Base-by-base conservation (phyloP, 37 sponge, comb jelly and placozoan species). In the Chondrilla cf. caribensis region DNA sequence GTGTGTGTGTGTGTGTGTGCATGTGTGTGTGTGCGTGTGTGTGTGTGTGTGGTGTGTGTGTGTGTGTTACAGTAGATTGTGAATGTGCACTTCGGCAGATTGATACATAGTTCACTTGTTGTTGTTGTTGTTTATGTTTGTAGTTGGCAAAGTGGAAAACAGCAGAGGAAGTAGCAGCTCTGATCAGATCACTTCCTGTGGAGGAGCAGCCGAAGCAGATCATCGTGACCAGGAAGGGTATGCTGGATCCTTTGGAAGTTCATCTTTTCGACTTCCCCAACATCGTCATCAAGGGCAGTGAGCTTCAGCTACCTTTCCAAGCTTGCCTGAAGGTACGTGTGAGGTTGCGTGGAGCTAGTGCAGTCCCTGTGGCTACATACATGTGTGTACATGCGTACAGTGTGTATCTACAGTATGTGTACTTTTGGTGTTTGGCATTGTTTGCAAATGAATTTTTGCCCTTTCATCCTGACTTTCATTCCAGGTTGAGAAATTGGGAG, bases 171-270 rank as follows among this genome's bases (percentile, higher is more conserved):
- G 99, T 96, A 32, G 99, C 99, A 24, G 99, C 99, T 43, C 79
- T 98, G 59, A 98, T 98, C 77, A 88, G 99, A 0, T 98, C 99
- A n/a, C 88, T 98, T 8, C 99, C 99, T 21, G 95, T 98, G 57
- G 99, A 98, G 86, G 99, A 98, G 60, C 99, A 98, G 72, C 99
- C 99, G 19, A 96, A 96, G 70, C 99, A 98, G 93, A 98, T 98
- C 78, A 98, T 98, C 42, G 99, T 98, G 22, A 98, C 99, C 4
- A 73, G 99, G 44, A 98, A 98, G 77, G 99, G 97, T 35, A 98
- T 98, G 99, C 67, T 98, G 78, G 99, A 98, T 70, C 99, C 99
- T 38, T 89, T 98, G 58, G 99, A 98, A 89, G 97, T 97, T 21
- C 99, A 98, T 78, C 73, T 98, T 54, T 82, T 98, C 36, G 99